Conservation (phyloP, 2,888 invertebrate genomes). For the Drosophila bunnanda region DNA sequence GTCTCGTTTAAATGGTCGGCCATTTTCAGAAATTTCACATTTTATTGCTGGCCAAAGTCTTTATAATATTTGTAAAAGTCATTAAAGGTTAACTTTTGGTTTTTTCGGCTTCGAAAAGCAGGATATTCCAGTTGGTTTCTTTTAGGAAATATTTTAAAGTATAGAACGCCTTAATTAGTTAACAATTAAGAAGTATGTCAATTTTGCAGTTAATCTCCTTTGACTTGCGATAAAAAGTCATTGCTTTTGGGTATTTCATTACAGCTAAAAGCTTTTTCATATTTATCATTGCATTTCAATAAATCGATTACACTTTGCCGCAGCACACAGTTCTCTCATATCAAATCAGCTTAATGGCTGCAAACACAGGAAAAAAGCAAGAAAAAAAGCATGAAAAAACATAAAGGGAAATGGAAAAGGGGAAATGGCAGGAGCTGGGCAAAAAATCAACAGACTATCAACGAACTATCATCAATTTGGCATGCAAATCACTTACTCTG, state of each 20-base stretch:
- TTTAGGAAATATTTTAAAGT: too few species aligned
- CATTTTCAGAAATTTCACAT: background rate
- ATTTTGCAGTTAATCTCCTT: constrained; percentile 2
- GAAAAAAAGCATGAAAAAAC: background rate
- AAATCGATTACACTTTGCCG: constrained; percentile 36
- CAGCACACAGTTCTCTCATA: constrained; percentile 4
- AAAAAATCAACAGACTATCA: constrained; percentile 27
- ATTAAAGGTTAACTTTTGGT: background rate
- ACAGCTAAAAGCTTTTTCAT: constrained; percentile 13
- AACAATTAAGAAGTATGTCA: background rate
- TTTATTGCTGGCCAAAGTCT: background rate
- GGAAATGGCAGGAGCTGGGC: background rate
- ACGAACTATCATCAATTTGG: constrained; percentile 39
- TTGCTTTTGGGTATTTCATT: constrained; percentile 12
- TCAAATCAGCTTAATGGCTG: constrained; percentile 44
- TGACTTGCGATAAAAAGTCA: background rate
- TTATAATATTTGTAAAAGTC: background rate
- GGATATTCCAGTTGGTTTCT: too few species aligned
- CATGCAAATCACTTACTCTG: constrained; percentile 36
- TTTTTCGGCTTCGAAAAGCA: background rate
- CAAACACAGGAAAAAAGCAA: background rate
- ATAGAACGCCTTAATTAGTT: too few species aligned
- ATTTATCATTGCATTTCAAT: constrained; percentile 25
- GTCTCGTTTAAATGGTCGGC: constrained; percentile 6
- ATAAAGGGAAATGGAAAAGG: background rate